Evolutionary conservation across 2,113 vertebrate genomes (phyloP).

Genomic region (Apus apus): DNA sequence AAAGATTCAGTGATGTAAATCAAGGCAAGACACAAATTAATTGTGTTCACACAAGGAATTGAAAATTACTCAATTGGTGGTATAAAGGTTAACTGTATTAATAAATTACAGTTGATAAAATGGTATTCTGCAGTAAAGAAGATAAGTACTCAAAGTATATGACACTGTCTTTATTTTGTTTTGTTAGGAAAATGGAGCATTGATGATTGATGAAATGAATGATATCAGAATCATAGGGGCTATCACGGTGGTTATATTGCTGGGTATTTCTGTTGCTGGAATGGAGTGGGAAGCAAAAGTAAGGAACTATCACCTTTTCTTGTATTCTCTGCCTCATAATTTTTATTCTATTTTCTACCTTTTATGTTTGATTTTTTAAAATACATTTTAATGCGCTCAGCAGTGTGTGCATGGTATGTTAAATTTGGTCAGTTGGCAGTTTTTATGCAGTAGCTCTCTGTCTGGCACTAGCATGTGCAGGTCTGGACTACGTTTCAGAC

Average conservation of each 20-base stretch:
- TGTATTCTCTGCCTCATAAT: background rate
- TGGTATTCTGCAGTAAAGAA: background rate
- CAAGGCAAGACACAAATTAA: background rate
- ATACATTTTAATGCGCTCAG: background rate
- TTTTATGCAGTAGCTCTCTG: background rate
- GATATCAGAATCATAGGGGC: constrained; percentile 95
- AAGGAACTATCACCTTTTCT: constrained; percentile 7
- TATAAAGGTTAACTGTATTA: background rate
- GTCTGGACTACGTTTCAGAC: background rate
- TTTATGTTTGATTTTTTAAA: background rate
- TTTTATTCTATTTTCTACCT: background rate
- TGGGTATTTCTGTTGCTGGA: constrained; percentile 96
- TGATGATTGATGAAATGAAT: constrained; percentile 90
- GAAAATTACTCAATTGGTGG: background rate
- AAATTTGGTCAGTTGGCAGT: background rate
- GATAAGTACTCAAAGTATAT: background rate
- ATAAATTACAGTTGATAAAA: background rate
- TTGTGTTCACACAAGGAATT: background rate
- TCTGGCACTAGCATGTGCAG: background rate
- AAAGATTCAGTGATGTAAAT: background rate
- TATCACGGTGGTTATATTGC: constrained; percentile 90
- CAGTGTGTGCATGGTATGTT: background rate
- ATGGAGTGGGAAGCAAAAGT: constrained; percentile 99
- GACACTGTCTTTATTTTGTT: background rate
- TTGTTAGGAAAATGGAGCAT: constrained; percentile 77